These are phyloP conservation scores for Cryptoleucopteryx plumbea DNA, from an alignment of 2,113 vertebrate genomes.

Conservation along the genomic window DNA sequence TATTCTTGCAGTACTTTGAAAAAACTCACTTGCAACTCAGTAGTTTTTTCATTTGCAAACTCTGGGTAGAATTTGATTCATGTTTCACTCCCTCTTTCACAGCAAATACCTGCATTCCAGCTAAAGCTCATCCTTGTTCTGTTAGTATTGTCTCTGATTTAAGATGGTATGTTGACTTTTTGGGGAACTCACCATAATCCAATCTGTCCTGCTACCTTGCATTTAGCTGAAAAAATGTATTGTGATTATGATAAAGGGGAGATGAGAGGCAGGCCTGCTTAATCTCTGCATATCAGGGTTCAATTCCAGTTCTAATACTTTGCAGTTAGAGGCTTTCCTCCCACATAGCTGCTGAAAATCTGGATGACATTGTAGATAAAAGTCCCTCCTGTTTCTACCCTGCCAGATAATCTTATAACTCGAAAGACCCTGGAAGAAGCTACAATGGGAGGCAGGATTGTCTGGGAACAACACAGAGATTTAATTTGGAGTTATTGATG, in stretches of 20 bases:
- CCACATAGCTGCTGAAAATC: background rate
- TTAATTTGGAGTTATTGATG: background rate
- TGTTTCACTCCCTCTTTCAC: background rate
- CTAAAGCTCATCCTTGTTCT: background rate
- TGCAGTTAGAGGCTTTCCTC: background rate
- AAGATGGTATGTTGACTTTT: background rate
- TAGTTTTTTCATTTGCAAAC: slow-evolving; percentile 37
- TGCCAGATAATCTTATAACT: background rate
- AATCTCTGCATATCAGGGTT: background rate
- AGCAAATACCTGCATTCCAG: background rate
- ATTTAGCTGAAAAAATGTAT: background rate
- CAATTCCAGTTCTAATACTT: background rate
- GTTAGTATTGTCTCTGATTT: background rate
- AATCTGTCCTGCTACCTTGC: background rate
- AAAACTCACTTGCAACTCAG: slow-evolving; percentile 10
- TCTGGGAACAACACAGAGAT: background rate
- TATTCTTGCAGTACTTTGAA: slow-evolving; percentile 30
- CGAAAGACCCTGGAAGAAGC: background rate
- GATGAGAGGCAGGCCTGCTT: background rate
- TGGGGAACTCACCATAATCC: background rate
- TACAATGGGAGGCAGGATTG: background rate
- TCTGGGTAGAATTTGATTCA: background rate
- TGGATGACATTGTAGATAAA: background rate
- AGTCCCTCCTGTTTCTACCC: background rate
- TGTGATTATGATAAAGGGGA: background rate